Evolutionary conservation across 2,888 invertebrate genomes (phyloP).

Genomic region (Lasioglossum malachurum): DNA sequence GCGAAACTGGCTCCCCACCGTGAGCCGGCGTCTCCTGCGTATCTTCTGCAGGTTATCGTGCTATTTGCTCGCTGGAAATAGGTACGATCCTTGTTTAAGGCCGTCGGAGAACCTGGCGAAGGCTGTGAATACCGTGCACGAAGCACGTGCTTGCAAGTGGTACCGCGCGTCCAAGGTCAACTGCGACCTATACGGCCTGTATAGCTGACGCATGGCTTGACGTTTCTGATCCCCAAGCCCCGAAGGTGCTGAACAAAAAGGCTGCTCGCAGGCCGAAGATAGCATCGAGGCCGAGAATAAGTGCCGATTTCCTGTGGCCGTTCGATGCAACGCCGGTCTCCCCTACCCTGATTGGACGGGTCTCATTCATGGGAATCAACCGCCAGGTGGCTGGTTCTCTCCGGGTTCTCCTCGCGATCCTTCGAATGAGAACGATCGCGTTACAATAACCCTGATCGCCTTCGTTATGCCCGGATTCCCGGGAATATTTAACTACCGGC

Average conservation of each 20-base stretch:
- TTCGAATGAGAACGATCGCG: neutral
- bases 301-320: conserved; percentile 61
- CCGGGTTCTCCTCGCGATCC: neutral
- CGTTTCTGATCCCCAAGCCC: conserved; percentile 44
- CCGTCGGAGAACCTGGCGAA: conserved; percentile 1
- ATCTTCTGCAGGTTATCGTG: conserved; percentile 10
- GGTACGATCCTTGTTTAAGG: conserved; percentile 44
- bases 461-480: neutral
- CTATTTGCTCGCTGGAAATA: conserved; percentile 33
- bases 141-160: conserved; percentile 54
- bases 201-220: conserved; percentile 53
- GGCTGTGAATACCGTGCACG: neutral
- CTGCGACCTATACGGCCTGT: conserved; percentile 11
- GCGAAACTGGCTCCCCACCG: neutral
- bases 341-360: conserved; percentile 22
- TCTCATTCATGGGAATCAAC: conserved; percentile 55
- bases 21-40: neutral
- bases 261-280: conserved; percentile 34
- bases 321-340: conserved; percentile 7
- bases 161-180: conserved; percentile 56
- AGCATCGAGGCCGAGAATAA: conserved; percentile 61
- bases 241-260: conserved; percentile 55
- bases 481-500: neutral
- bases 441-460: conserved; percentile 2
- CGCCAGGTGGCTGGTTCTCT: conserved; percentile 38